phyloP scores from a whole-genome alignment of 1,140 invertebrate species.

The Anastrepha obliqua region DNA sequence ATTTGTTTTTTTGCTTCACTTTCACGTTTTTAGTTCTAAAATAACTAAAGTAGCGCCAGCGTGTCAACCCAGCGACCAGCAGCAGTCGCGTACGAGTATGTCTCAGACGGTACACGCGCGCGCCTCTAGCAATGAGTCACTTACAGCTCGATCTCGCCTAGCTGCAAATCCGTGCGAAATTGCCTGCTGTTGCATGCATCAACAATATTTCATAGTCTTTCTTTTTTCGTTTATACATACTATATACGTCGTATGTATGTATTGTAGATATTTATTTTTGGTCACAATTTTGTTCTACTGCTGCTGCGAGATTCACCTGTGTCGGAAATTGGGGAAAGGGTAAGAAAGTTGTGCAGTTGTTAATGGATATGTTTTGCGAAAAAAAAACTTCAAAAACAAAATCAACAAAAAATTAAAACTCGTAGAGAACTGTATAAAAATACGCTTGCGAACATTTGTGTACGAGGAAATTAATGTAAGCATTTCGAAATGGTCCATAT shows the following conservation, averaged over 20 bases:
- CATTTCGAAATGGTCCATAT: slow-evolving; percentile 21
- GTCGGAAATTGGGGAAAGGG: background rate
- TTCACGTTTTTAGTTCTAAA: slow-evolving; percentile 50
- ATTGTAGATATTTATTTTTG: background rate
- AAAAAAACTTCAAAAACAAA: background rate
- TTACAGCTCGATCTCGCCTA: background rate
- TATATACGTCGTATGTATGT: too few species aligned
- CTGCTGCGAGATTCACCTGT: slow-evolving; percentile 46
- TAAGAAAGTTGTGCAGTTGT: background rate
- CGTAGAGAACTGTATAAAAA: background rate
- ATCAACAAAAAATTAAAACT: background rate
- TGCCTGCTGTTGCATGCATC: background rate
- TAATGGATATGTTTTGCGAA: slow-evolving; percentile 17
- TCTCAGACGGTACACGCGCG: background rate
- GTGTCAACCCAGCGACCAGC: background rate
- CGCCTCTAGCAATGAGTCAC: slow-evolving; percentile 10
- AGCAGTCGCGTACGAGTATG: background rate
- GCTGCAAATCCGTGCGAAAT: slow-evolving; percentile 40
- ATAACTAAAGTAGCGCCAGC: slow-evolving; percentile 43
- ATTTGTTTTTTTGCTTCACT: background rate
- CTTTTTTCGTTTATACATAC: background rate
- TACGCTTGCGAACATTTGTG: background rate
- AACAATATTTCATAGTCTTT: slow-evolving; percentile 18
- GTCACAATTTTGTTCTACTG: background rate
- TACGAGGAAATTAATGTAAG: background rate